A percentile compares a stretch with the other conserved stretches of the same genome.
phyloP scores from a whole-genome alignment of 1,140 invertebrate species.

The Sycophila sp. region DNA sequence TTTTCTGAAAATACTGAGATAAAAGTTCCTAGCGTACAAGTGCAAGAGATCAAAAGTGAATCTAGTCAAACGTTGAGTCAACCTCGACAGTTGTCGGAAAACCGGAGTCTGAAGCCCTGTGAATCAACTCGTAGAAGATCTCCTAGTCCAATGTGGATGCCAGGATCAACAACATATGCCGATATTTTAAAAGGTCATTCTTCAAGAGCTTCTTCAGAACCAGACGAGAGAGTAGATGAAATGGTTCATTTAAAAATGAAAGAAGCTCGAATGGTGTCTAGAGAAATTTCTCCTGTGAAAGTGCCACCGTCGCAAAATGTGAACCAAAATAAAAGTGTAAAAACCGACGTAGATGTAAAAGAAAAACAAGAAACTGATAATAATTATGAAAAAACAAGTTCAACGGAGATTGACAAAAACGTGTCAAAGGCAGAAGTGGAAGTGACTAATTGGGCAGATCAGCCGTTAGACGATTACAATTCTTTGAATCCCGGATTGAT shows the following conservation, averaged over 20 bases:
- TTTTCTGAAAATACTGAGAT: constrained; percentile 24
- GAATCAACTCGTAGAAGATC: constrained; percentile 67
- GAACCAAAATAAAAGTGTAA: neutral
- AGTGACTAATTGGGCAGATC: constrained; percentile 43
- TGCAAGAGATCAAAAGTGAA: constrained; percentile 26
- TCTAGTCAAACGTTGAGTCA: too few relatives aligned
- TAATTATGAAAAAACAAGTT: neutral
- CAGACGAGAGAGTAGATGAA: constrained; percentile 37
- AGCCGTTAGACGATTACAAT: constrained; percentile 44
- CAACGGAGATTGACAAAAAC: neutral
- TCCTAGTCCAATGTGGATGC: constrained; percentile 77
- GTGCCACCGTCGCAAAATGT: neutral
- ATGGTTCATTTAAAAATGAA: constrained; percentile 44
- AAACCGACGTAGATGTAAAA: neutral
- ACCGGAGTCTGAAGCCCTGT: constrained; percentile 42
- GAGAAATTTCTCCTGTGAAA: constrained; percentile 2
- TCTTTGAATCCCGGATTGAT: constrained; percentile 28
- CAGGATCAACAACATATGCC: constrained; percentile 79
- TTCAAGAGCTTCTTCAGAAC: constrained; percentile 44
- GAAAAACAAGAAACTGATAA: neutral
- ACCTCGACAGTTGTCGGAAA: too few relatives aligned
- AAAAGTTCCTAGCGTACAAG: constrained; percentile 28
- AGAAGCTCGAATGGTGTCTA: neutral
- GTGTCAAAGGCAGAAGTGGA: neutral
- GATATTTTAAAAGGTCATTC: constrained; percentile 76